Base-by-base conservation (phyloP, 2,113 vertebrate genomes). In the Bombycilla garrulus region DNA sequence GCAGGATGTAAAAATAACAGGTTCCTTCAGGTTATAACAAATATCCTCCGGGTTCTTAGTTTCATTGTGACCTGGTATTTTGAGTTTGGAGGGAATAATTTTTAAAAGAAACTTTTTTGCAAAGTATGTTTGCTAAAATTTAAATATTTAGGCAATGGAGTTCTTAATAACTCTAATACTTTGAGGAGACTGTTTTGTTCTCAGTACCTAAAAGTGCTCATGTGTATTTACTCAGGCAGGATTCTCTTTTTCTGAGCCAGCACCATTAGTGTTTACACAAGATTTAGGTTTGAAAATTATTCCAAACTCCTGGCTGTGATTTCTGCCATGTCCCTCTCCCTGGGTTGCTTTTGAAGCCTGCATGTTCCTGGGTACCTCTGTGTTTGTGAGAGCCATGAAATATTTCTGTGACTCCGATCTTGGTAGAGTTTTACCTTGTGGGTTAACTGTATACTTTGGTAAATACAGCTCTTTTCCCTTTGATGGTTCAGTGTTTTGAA, bases 1-100 rank as follows among this genome's bases (percentile, higher is more conserved):
- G 90, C 86, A 72, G 80, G 86, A 76, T 78, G 51, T 87, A 87
- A 72, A 92, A 93, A 62, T 74, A 93, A 92, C 88, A 92, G 88
- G 69, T 90, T 93, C 53, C 72, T 92, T 84, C 88, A 79, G 54
- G 65, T 86, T 89, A 48, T 29, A 84, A 57, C 29, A 74, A 48
- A 86, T 90, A 67, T 38, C 86, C 64, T 84, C 18, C 0, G 0
- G 82, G 38, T 81, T 90, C 72, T 81, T 82, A 44, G 85, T 48
- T 86, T 77, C 10, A 6, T 67, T 40, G n/a, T 90, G 80, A 93
- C 57, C 53, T 84, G 53, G 20, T 94, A 57, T 78, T 84, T 72
- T 86, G 36, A 73, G 21, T 72, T 88, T 67, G n/a, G 23, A 31
- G 11, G 18, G 3, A 40, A 12, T 77, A 78, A 57, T 84, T 91